Evolutionary conservation across 2,797 vertebrate genomes (phyloP), one percentile per base, ranked within the genome.

Genomic region (Coracias cyanogaster): DNA sequence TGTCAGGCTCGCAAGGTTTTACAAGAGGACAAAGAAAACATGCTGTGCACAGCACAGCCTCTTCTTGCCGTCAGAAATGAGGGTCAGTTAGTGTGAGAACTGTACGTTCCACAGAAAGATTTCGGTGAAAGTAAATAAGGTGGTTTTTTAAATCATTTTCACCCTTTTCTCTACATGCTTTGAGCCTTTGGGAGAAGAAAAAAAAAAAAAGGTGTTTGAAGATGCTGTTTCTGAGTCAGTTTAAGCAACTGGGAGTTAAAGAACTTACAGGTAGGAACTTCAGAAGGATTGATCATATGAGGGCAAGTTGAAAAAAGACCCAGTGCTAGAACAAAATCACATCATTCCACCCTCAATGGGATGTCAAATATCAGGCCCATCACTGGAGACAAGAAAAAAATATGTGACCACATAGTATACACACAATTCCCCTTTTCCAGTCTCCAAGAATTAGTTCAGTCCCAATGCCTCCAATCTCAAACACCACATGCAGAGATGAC

Each of bases 81-180:
- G 64, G 84, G 93, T 89, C 91, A 92, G 49, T 10, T 35, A 22
- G 46, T n/a, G n/a, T n/a, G n/a, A n/a, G n/a, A n/a, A 54, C 29
- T 51, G 31, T 69, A 51, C 61, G 10, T 49, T 79, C 58, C 54
- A 82, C 85, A 49, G 16, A 64, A 89, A 86, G 43, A 84, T 82
- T 61, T 65, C 43, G 58, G 55, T 84, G 58, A 82, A 89, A 94
- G 57, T 31, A 74, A 87, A 41, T 4, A n/a, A 66, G 54, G 25
- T 22, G 74, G 93, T 90, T 86, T 65, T n/a, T n/a, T n/a, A n/a
- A n/a, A 89, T 86, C 37, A 62, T 82, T 93, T 89, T 84, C 66
- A 84, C 70, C 62, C 54, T 84, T 92, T 86, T 72, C 49, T 72
- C 81, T 61, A 29, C 39, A 19, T 16, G 78, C 58, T 76, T 84